Evolutionary conservation across 1,140 invertebrate genomes (phyloP).

Genomic region (Danaus melanippus): DNA sequence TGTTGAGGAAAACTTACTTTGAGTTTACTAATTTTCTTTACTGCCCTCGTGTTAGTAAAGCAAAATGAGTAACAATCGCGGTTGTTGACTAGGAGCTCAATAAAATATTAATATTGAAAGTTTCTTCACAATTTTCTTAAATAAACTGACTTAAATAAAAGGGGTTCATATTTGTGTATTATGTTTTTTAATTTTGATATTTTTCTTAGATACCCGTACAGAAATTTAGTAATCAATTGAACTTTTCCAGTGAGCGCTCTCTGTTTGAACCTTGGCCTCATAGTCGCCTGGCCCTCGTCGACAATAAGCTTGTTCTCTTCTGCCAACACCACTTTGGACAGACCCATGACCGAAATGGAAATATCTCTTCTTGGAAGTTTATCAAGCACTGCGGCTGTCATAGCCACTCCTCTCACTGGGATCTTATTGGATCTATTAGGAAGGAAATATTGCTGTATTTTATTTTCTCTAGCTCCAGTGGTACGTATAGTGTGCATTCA

Average conservation of each 20-base stretch:
- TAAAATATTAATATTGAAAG: no score
- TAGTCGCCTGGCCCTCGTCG: constrained; percentile 41
- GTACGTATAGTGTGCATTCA: constrained; percentile 21
- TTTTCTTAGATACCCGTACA: no score
- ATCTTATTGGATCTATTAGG: constrained; percentile 32
- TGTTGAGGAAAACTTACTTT: no score
- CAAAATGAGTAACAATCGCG: no score
- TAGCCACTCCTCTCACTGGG: constrained; percentile 27
- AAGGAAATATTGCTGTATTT: constrained; percentile 30
- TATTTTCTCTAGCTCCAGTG: constrained; percentile 24
- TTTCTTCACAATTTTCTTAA: no score
- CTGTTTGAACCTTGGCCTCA: constrained; percentile 29
- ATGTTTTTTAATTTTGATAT: no score
- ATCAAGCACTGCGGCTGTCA: constrained; percentile 28
- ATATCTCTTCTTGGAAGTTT: constrained; percentile 35
- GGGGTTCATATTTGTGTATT: no score
- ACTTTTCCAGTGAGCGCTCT: constrained; percentile 31
- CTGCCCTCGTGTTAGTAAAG: no score
- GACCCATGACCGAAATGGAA: constrained; percentile 38
- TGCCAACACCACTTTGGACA: constrained; percentile 30
- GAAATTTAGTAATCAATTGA: no score
- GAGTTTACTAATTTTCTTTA: no score
- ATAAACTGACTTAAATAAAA: no score
- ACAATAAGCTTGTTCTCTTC: constrained; percentile 33
- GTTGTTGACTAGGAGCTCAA: no score